Evolutionary conservation across 2,888 invertebrate species (phyloP).

Genomic region (Amphipyra berbera): DNA sequence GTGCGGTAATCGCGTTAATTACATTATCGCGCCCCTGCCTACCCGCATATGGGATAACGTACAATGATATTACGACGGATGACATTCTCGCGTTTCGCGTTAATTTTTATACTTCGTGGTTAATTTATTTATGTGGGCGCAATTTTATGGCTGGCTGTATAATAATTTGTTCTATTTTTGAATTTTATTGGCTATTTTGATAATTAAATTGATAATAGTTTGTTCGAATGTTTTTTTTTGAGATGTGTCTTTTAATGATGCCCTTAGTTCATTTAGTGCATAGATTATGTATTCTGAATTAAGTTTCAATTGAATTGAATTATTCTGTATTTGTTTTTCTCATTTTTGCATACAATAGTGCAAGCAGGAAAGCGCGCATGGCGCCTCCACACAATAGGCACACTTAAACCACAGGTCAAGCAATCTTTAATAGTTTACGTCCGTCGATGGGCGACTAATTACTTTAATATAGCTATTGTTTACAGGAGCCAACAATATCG

Average conservation of each 20-base stretch:
- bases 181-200: conserved; percentile 30
- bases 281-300: too few relatives aligned
- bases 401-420: conserved; percentile 28
- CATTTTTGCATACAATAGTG: conserved; percentile 8
- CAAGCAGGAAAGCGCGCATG: background rate
- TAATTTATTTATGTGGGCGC: conserved; percentile 62
- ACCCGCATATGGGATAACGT: conserved; percentile 63
- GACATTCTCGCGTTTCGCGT: conserved; percentile 58
- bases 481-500: conserved; percentile 29
- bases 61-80: conserved; percentile 53
- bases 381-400: conserved; percentile 29
- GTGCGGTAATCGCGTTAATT: conserved; percentile 65
- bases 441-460: conserved; percentile 39
- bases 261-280: too few relatives aligned
- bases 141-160: conserved; percentile 52
- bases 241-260: background rate
- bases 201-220: conserved; percentile 20
- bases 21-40: conserved; percentile 62
- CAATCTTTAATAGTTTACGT: conserved; percentile 32
- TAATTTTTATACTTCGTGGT: conserved; percentile 63
- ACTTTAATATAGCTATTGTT: conserved; percentile 42
- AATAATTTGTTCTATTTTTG: conserved; percentile 53
- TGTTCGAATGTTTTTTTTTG: conserved; percentile 6
- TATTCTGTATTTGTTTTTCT: background rate
- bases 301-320: background rate